Evolutionary conservation across 2,888 invertebrate species (phyloP).

Genomic region (Sesia apiformis): DNA sequence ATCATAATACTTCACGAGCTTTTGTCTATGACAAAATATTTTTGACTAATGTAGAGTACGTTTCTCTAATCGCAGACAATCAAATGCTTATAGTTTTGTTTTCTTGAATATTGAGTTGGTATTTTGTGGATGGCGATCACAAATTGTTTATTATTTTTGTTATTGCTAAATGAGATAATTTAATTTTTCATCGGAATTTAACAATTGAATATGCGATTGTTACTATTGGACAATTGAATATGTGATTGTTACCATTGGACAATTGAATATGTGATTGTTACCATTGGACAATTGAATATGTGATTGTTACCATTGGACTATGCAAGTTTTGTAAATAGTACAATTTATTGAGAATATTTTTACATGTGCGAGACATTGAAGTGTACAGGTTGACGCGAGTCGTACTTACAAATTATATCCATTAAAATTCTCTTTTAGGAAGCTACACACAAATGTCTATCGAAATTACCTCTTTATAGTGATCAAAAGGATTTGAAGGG

Average conservation of each 20-base stretch:
- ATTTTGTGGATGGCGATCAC: conserved; percentile 25
- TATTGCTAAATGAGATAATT: conserved; percentile 34
- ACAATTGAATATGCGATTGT: too few relatives aligned
- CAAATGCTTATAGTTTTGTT: not conserved
- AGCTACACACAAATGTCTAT: conserved; percentile 42
- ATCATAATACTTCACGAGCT: conserved; percentile 17
- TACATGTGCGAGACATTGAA: conserved; percentile 8
- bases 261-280: conserved; percentile 44
- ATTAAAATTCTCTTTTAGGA: conserved; percentile 28
- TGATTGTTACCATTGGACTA: conserved; percentile 50
- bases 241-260: conserved; percentile 49
- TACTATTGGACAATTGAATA: too few relatives aligned
- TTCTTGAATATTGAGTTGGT: conserved; percentile 8
- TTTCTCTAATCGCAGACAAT: not conserved
- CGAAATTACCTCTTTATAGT: conserved; percentile 70
- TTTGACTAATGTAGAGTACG: not conserved
- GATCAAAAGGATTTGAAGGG: conserved; percentile 67
- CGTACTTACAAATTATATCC: conserved; percentile 39
- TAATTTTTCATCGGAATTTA: conserved; percentile 38
- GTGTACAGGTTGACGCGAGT: conserved; percentile 8
- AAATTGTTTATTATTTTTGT: conserved; percentile 29
- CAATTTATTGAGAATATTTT: conserved; percentile 38
- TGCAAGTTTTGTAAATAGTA: conserved; percentile 58
- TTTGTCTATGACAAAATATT: conserved; percentile 14
- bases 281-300: conserved; percentile 33